These are phyloP conservation scores for Procambarus clarkii DNA, from an alignment of 1,140 invertebrate species.

Conservation along the genomic window DNA sequence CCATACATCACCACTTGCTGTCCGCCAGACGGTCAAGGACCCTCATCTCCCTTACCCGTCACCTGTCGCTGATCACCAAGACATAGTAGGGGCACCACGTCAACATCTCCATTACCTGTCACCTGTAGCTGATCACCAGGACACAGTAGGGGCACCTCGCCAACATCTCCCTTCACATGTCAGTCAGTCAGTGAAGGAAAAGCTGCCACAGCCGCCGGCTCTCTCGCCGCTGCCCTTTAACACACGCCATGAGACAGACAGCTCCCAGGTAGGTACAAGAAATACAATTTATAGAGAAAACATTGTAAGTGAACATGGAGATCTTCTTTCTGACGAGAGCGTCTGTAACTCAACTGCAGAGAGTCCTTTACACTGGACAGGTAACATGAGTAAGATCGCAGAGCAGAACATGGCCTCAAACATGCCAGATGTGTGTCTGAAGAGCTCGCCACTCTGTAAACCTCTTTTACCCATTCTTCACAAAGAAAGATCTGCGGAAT, in stretches of 20 bases:
- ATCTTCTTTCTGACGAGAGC: background rate
- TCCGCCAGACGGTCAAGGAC: background rate
- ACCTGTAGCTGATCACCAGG: background rate
- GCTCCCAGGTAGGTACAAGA: background rate
- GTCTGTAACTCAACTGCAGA: background rate
- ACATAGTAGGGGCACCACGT: too few species aligned
- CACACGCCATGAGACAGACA: background rate
- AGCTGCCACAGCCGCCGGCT: background rate
- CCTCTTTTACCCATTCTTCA: background rate
- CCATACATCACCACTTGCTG: background rate
- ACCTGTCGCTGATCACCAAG: background rate
- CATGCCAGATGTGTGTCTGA: slow-evolving; percentile 22
- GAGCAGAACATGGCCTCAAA: background rate
- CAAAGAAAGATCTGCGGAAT: background rate
- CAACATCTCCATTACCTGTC: background rate
- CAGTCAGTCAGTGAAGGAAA: background rate
- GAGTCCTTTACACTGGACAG: background rate
- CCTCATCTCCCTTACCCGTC: background rate
- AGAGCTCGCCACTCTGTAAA: background rate
- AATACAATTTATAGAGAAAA: background rate
- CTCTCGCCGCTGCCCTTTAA: background rate
- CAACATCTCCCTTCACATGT: background rate
- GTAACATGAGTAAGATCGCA: too few species aligned
- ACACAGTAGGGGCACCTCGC: too few species aligned
- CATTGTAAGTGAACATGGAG: background rate